phyloP scores from a whole-genome alignment of 2,888 invertebrate species.

The Griposia aprilina region DNA sequence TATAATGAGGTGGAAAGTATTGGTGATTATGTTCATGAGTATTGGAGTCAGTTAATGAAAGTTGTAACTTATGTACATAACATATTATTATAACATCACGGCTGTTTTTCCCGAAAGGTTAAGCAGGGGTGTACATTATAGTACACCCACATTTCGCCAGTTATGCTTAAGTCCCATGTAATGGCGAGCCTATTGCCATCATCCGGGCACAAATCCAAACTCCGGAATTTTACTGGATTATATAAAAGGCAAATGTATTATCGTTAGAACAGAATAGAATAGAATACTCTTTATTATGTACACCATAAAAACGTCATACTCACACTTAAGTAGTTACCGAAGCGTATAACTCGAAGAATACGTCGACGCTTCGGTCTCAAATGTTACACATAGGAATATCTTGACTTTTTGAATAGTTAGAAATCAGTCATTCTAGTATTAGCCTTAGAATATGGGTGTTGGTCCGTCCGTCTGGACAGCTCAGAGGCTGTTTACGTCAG shows the following conservation, averaged over 20 bases:
- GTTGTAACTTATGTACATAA: not conserved
- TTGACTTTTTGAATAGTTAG: not conserved
- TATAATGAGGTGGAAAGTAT: constrained; percentile 54
- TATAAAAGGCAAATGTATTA: not conserved
- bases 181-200: not conserved
- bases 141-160: not conserved
- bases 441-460: not conserved
- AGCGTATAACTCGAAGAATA: not conserved
- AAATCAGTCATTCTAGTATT: not conserved
- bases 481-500: not conserved
- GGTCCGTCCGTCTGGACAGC: not conserved
- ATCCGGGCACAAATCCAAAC: not conserved
- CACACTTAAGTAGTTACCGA: not conserved
- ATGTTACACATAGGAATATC: not conserved
- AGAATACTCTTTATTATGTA: too few relatives aligned
- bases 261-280: not conserved
- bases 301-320: not conserved
- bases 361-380: not conserved
- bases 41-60: not conserved
- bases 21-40: constrained; percentile 29
- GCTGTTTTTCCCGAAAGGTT: too few relatives aligned
- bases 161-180: not conserved
- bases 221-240: not conserved
- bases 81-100: too few relatives aligned
- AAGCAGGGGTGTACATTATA: too few relatives aligned